Evolutionary conservation across 2,113 vertebrate genomes (phyloP).

Genomic region (Pantherophis guttatus): DNA sequence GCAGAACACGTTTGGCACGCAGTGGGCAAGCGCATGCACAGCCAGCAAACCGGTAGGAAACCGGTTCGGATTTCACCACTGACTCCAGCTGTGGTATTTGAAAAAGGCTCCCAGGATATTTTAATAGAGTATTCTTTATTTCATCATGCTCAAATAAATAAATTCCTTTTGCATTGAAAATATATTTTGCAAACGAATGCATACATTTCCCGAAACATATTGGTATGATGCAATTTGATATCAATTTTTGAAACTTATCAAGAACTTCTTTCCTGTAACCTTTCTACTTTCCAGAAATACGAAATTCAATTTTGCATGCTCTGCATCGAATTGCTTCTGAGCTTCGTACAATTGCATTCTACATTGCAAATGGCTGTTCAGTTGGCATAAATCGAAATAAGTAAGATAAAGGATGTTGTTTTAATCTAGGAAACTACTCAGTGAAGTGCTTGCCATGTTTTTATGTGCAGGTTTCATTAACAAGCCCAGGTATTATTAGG

Average conservation of each 20-base stretch:
- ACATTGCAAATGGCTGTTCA: not conserved
- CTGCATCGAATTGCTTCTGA: not conserved
- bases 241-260: not conserved
- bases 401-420: constrained; percentile 35
- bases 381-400: constrained; percentile 11
- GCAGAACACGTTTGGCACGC: no score
- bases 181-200: not conserved
- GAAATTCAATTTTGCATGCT: constrained; percentile 10
- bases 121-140: not conserved
- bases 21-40: no score
- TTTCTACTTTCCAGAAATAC: not conserved
- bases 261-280: constrained; percentile 3
- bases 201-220: not conserved
- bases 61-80: no score
- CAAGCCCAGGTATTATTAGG: constrained; percentile 33
- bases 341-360: not conserved
- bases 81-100: not conserved
- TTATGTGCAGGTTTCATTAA: constrained; percentile 22
- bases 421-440: constrained; percentile 33
- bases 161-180: not conserved
- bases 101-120: not conserved
- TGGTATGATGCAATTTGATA: not conserved
- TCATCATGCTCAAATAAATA: not conserved
- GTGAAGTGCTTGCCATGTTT: constrained; percentile 22
- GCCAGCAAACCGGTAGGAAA: no score